These are phyloP conservation scores for Cuniculus paca DNA, from an alignment of 2,797 vertebrate species.

Conservation along the genomic window DNA sequence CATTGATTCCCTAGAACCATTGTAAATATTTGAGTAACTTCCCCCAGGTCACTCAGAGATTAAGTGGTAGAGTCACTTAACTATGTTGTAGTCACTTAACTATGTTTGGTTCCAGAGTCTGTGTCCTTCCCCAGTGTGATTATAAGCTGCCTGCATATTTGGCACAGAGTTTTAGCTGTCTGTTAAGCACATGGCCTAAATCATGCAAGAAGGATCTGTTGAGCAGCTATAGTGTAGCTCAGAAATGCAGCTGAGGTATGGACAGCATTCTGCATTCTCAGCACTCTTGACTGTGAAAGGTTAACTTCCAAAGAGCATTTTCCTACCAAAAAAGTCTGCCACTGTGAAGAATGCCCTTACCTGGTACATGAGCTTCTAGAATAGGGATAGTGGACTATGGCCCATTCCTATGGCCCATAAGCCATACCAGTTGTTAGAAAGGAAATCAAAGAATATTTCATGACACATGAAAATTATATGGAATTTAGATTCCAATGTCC, in stretches of 20 bases:
- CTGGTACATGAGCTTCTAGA: background rate
- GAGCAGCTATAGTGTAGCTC: background rate
- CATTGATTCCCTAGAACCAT: background rate
- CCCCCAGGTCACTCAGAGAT: background rate
- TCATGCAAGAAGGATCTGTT: background rate
- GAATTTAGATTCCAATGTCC: background rate
- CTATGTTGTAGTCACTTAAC: background rate
- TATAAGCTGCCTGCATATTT: background rate
- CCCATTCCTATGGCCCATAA: background rate
- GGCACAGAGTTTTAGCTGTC: background rate
- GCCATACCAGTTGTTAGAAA: background rate
- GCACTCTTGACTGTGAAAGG: background rate
- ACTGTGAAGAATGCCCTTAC: background rate
- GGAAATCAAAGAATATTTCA: background rate
- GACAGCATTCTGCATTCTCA: background rate
- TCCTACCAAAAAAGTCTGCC: background rate
- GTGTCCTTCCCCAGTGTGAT: background rate
- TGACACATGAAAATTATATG: background rate
- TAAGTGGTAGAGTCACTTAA: background rate
- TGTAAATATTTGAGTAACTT: background rate
- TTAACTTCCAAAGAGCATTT: slow-evolving; percentile 11
- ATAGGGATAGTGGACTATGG: background rate
- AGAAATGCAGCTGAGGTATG: background rate
- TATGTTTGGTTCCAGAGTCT: background rate
- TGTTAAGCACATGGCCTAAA: background rate